Evolutionary conservation across 2,113 vertebrate genomes (phyloP).

Genomic region (Hydrochoerus hydrochaeris): DNA sequence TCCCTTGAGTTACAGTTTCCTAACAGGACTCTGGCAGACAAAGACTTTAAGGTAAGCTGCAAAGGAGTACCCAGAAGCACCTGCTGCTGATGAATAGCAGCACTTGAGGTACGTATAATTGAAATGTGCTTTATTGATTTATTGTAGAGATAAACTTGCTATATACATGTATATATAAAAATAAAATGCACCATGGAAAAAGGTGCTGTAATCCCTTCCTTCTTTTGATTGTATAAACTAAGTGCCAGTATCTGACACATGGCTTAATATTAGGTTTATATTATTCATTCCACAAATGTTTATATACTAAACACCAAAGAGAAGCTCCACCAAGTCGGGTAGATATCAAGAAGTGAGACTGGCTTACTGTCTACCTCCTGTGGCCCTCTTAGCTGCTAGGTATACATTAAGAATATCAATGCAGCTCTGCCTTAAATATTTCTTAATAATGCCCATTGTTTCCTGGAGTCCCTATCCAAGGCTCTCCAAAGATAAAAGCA

Average conservation of each 20-base stretch:
- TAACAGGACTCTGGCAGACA: constrained; percentile 58
- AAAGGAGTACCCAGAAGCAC: constrained; percentile 17
- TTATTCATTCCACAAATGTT: constrained; percentile 43
- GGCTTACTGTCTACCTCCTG: background rate
- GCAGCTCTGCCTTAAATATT: background rate
- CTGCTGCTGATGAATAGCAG: constrained; percentile 6
- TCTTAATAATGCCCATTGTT: background rate
- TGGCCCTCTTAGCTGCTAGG: background rate
- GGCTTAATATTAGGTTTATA: constrained; percentile 27
- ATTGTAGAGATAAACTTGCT: constrained; percentile 35
- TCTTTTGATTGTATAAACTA: constrained; percentile 44
- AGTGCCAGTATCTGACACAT: background rate
- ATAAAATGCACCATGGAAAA: background rate
- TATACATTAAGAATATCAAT: constrained; percentile 16
- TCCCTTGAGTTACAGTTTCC: constrained; percentile 63
- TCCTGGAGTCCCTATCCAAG: background rate
- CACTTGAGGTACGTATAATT: constrained; percentile 59
- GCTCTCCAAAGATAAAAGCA: background rate
- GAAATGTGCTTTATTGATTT: constrained; percentile 28
- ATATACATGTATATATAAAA: background rate
- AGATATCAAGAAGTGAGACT: background rate
- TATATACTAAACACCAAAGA: background rate
- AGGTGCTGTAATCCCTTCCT: background rate
- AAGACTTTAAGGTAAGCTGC: constrained; percentile 58
- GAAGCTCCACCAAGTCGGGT: background rate